Evolutionary conservation across 1,140 invertebrate species (phyloP).

Genomic region (Orchesella cincta): DNA sequence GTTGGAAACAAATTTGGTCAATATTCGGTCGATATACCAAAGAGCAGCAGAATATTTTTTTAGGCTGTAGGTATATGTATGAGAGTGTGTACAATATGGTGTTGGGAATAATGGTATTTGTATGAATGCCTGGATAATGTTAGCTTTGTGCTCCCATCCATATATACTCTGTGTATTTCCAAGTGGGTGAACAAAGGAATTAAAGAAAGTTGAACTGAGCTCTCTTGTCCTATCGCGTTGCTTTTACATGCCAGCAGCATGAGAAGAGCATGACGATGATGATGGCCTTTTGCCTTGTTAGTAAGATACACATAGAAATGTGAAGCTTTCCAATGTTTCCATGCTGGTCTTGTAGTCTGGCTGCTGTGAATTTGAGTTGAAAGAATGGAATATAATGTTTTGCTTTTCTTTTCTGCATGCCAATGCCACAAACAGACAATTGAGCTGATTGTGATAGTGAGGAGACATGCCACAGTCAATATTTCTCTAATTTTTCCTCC

Average conservation of each 20-base stretch:
- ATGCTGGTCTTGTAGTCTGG: background rate
- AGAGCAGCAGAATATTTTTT: background rate
- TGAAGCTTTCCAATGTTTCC: background rate
- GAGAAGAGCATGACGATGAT: no score
- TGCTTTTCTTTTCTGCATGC: no score
- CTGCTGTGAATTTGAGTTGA: background rate
- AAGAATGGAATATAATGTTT: no score
- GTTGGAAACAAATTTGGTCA: background rate
- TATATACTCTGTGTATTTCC: no score
- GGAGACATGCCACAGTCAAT: background rate
- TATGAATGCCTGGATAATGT: background rate
- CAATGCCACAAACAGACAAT: background rate
- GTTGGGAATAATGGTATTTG: no score
- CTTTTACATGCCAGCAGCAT: no score
- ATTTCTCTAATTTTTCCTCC: no score
- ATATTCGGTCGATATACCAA: conserved; percentile 7
- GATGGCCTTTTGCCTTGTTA: no score
- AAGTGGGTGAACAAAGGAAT: background rate
- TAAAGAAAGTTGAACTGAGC: background rate
- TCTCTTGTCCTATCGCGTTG: no score
- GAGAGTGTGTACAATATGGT: background rate
- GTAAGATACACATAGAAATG: background rate
- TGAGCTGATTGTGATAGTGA: no score
- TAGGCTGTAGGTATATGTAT: background rate
- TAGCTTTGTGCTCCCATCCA: background rate